Base-by-base conservation (phyloP, 1,140 invertebrate genomes). In the Orchestia grillus region DNA sequence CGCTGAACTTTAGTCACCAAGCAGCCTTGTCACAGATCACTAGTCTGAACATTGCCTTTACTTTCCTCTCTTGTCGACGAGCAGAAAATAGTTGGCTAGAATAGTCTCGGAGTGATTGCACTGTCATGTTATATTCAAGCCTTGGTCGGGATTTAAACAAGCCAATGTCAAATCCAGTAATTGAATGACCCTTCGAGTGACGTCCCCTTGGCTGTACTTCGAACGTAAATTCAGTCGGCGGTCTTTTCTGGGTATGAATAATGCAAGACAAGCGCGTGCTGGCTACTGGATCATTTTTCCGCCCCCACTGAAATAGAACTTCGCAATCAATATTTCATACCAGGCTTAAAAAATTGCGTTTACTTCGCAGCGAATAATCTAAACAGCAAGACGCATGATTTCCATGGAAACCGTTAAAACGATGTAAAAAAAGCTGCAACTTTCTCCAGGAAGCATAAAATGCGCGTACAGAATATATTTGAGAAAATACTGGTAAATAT, bases 241-340 rank as follows among this genome's bases (percentile, higher is more conserved):
- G 92, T 94, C 92, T 94, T 94, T 94, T 94, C 92, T 94, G 43
- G 92, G 44, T 44, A 94, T 94, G 92, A 47, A 94, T 94, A 45
- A 47, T 28, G 44, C 92, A 94, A 43, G n/a, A 16, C 11, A 44
- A 90, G 15, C 41, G 88, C 88, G 4, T 8, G 3, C 88, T 42
- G 88, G 15, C 88, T 43, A 42, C 88, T 43, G 42, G 62, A 77
- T 1, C 62, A 77, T 23, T 77, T 77, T 77, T 36, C 28, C 15
- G 6, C 19, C 47, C 6, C 6, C 47, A 53, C 47, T 53, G 19
- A 53, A 53, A 53, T 53, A 19, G 47, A 53, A 53, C 47, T 53
- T 19, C 19, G 47, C 6, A 53, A 8, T 53, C 47, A 53, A 53
- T 53, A 19, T 53, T 53, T 53, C 47, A 6, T n/a, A n/a, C n/a